phyloP scores from a whole-genome alignment of 2,797 vertebrate species.

The Coendou prehensilis region DNA sequence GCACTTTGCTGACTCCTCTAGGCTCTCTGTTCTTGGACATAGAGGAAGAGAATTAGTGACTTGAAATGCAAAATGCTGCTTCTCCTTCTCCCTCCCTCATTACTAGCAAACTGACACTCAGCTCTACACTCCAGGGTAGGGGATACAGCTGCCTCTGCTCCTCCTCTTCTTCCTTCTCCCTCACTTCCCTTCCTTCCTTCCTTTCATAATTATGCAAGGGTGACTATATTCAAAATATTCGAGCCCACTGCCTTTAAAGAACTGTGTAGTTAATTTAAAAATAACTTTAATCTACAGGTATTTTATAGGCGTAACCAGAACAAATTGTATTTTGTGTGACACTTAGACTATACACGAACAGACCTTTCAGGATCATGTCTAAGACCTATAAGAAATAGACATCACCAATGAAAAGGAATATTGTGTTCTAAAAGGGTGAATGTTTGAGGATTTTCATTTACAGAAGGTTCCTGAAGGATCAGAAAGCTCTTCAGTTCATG shows the following conservation, averaged over 20 bases:
- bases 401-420: not conserved
- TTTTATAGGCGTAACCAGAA: not conserved
- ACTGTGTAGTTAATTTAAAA: not conserved
- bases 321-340: not conserved
- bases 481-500: not conserved
- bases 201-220: not conserved
- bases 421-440: not conserved
- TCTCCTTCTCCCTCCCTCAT: not conserved
- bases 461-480: not conserved
- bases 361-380: not conserved
- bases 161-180: rapidly evolving
- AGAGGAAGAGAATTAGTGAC: not conserved
- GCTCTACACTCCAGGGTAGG: not conserved
- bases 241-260: slow-evolving; percentile 60
- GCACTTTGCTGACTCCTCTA: not conserved
- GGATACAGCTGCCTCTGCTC: rapidly evolving
- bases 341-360: too few relatives aligned
- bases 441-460: not conserved
- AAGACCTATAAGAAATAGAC: not conserved
- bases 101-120: too few relatives aligned
- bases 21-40: not conserved
- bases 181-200: too few relatives aligned
- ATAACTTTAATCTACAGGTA: not conserved
- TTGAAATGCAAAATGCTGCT: not conserved
- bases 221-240: slow-evolving; percentile 74